A percentile compares a stretch with the other conserved stretches of the same genome.
phyloP scores from a whole-genome alignment of 2,797 vertebrate species.

The Pempheris klunzingeri region DNA sequence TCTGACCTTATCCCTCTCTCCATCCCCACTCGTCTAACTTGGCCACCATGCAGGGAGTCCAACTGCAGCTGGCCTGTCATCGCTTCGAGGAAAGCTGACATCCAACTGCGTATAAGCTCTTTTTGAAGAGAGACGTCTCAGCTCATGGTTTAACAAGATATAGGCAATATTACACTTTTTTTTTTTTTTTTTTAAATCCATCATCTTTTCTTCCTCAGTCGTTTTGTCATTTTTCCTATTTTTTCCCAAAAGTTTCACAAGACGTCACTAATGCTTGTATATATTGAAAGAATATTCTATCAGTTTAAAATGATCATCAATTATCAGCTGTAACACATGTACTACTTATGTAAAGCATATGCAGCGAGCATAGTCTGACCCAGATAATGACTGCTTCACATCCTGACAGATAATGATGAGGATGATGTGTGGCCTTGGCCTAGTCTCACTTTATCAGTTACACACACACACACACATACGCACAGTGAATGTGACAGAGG shows the following conservation, averaged over 20 bases:
- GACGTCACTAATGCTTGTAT: not conserved
- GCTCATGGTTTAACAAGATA: conserved; percentile 35
- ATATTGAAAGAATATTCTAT: not conserved
- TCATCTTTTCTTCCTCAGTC: not conserved
- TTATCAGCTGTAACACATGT: conserved; percentile 29
- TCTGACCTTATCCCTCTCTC: conserved; percentile 30
- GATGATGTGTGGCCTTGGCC: conserved; percentile 36
- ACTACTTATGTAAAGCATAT: conserved; percentile 31
- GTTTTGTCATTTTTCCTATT: not conserved
- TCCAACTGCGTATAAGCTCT: conserved; percentile 67
- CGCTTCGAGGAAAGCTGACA: conserved; percentile 69
- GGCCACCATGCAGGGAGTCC: conserved; percentile 65
- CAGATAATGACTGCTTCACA: conserved; percentile 29
- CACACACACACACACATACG: not conserved
- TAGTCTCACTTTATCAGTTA: conserved; percentile 43
- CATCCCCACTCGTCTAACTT: conserved; percentile 30
- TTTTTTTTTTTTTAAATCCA: not conserved
- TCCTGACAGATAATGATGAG: conserved; percentile 41
- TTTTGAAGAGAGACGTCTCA: conserved; percentile 43
- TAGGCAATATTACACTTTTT: not conserved
- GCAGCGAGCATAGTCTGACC: conserved; percentile 30
- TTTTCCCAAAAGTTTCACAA: not conserved
- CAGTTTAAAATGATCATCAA: not conserved
- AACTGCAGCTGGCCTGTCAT: conserved; percentile 79
- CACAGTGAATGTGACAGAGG: conserved; percentile 24